Conservation (phyloP, 2,113 vertebrate genomes). For the Ardeotis arabs region DNA sequence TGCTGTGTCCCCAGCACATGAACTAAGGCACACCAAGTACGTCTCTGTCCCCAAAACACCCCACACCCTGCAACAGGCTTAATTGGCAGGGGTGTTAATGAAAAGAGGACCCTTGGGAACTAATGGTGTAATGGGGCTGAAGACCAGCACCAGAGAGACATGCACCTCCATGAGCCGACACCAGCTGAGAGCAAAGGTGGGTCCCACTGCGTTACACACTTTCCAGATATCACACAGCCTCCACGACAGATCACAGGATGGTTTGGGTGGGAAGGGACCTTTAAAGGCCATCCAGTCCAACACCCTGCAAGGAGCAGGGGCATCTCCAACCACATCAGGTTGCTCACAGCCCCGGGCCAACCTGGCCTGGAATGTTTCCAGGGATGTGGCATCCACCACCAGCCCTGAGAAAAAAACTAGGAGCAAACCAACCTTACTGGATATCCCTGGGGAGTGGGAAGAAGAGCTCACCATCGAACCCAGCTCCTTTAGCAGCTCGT, state of each 20-base stretch:
- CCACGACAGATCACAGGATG: rapidly evolving
- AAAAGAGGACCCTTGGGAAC: background rate
- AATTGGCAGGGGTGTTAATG: background rate
- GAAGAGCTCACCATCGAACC: background rate
- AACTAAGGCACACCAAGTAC: background rate
- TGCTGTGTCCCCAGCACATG: background rate
- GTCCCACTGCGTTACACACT: too few species aligned
- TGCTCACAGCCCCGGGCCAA: background rate
- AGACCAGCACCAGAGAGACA: background rate
- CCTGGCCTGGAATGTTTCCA: background rate
- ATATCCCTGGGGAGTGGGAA: rapidly evolving
- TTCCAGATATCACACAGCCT: background rate
- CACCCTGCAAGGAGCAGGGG: background rate
- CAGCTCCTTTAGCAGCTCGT: background rate
- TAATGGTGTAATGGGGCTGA: background rate
- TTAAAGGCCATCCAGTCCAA: background rate
- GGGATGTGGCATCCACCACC: background rate
- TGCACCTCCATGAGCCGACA: rapidly evolving
- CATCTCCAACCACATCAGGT: background rate
- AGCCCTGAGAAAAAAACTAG: background rate
- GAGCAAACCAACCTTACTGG: background rate
- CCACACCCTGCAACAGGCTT: background rate
- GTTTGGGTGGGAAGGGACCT: background rate
- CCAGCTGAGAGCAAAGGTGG: background rate
- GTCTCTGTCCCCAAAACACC: background rate